Base-by-base conservation (phyloP, 2,797 vertebrate genomes). In the Todus mexicanus region DNA sequence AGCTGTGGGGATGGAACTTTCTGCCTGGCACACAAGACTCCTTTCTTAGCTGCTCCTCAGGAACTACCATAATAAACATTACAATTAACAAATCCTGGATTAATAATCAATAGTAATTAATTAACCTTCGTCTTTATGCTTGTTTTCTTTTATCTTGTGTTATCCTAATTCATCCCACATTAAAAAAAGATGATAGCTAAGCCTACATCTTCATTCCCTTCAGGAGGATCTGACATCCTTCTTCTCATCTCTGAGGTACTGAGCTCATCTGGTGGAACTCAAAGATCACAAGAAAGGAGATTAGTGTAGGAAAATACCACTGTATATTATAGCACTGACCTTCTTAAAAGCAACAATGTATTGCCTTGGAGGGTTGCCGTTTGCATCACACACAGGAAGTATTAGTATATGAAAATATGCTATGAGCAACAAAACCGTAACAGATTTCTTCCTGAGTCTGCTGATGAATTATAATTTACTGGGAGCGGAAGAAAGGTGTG, bases 311-410 rank as follows among this genome's bases (percentile, higher is more conserved):
- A 94, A 93, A 96, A 94, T n/a, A 77, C 10, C 64, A 86, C 50
- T 35, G 26, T 61, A 64, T 59, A 76, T 87, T 79, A 33, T 38
- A 84, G n/a, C n/a, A 54, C 23, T 77, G 78, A 93, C 90, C 84
- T 92, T 93, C 87, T 89, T 94, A 61, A 63, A 88, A 92, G 80
- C 57, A 82, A 82, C 45, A 85, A 15, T 87, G 78, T 66, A 85
- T 66, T 91, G 64, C 81, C 71, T 94, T 91, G 84, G 94, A 94
- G n/a, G 50, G 42, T 11, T 96, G 90, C 94, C 84, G 93, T 74
- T 82, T 93, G 65, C 86, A 83, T 59, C 80, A 45, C 1, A 5
- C 60, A 68, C 19, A 95, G 92, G 88, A 95, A 94, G 53, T 83
- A 89, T 83, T 92, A 93, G 74, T 70, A 48, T 45, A 94, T 21